A percentile compares a stretch with the other conserved stretches of the same genome.
Evolutionary conservation across 2,113 vertebrate species (phyloP).

Genomic region (Ciconia boyciana): DNA sequence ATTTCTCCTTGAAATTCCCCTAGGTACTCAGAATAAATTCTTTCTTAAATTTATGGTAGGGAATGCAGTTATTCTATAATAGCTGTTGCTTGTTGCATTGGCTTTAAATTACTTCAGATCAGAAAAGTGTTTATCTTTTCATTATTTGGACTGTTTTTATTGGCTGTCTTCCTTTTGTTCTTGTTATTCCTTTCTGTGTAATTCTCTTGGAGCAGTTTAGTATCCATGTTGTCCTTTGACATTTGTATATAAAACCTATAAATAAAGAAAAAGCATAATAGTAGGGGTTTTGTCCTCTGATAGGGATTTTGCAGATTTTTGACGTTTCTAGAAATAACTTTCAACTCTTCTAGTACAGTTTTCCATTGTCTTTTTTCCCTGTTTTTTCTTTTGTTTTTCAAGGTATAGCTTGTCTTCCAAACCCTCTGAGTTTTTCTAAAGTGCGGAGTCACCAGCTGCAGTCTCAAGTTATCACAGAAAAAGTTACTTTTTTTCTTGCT

Average conservation of each 20-base stretch:
- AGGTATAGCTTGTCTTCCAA: neutral
- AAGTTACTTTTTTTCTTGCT: neutral
- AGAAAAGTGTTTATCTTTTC: neutral
- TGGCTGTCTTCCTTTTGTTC: neutral
- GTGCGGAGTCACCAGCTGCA: neutral
- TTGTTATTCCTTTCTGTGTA: neutral
- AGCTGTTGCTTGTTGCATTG: neutral
- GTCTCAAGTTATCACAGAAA: neutral
- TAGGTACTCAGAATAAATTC: neutral
- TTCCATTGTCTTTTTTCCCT: neutral
- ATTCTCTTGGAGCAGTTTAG: neutral
- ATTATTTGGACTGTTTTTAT: neutral
- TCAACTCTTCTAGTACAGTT: neutral
- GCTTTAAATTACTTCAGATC: neutral
- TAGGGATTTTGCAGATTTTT: neutral
- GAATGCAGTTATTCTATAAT: neutral
- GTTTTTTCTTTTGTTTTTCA: neutral
- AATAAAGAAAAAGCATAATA: neutral
- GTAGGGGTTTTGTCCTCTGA: neutral
- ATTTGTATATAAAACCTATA: neutral
- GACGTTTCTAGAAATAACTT: neutral
- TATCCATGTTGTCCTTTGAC: neutral
- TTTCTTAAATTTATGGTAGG: neutral
- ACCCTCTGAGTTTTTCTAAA: neutral
- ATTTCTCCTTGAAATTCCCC: neutral